phyloP scores from a whole-genome alignment of 2,888 invertebrate genomes.

The Laothoe populi region DNA sequence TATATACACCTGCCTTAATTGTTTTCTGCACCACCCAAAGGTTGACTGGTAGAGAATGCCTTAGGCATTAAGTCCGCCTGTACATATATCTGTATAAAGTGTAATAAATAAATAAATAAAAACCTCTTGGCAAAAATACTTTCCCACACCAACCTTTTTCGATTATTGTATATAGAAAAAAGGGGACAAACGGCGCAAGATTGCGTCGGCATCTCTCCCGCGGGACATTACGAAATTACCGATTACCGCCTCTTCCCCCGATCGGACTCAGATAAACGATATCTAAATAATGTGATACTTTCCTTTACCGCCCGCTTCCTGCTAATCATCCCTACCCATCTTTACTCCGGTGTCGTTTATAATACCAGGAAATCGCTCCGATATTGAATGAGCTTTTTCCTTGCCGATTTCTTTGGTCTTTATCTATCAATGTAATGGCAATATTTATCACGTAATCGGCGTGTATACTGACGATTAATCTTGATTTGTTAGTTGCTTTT shows the following conservation, averaged over 20 bases:
- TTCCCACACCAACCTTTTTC: not conserved
- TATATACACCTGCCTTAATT: too few species aligned
- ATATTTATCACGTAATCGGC: not conserved
- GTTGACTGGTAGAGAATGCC: too few species aligned
- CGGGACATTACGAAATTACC: conserved; percentile 30
- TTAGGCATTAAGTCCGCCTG: too few species aligned
- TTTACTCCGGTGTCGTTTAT: not conserved
- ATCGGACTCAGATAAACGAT: conserved; percentile 51
- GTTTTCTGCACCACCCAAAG: too few species aligned
- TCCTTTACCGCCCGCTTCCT: conserved; percentile 35
- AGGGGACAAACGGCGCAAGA: conserved; percentile 14
- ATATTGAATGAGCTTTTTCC: conserved; percentile 25
- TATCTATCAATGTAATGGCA: not conserved
- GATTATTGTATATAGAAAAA: not conserved
- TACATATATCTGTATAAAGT: too few species aligned
- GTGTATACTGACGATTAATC: not conserved
- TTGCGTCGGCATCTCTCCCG: conserved; percentile 25
- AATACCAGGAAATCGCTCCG: conserved; percentile 33
- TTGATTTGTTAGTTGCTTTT: not conserved
- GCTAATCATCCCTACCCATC: conserved; percentile 28
- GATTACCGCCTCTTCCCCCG: conserved; percentile 37
- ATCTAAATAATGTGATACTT: conserved; percentile 50
- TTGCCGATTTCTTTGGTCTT: not conserved
- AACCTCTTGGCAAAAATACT: too few species aligned
- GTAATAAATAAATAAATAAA: too few species aligned